Percentiles rank a stretch among this genome's conserved stretches.
Evolutionary conservation across 1,140 invertebrate species (phyloP).

Genomic region (Solen grandis): DNA sequence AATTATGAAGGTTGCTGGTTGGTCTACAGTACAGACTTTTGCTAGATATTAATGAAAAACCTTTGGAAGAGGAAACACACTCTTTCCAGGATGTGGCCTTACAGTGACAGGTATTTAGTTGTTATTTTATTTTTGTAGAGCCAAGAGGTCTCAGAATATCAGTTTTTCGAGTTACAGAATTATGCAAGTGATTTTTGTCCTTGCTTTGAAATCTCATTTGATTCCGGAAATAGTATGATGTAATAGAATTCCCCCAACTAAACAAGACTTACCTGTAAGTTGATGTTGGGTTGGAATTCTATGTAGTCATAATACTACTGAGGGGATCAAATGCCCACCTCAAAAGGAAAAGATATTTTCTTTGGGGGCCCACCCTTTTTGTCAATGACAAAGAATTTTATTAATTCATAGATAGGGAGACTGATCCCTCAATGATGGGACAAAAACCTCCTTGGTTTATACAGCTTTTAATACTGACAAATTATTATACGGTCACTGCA

Average conservation of each 20-base stretch:
- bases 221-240: too few species aligned
- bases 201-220: slow-evolving; percentile 26
- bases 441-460: too few species aligned
- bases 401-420: too few species aligned
- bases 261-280: slow-evolving; percentile 34
- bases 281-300: too few species aligned
- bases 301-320: too few species aligned
- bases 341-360: too few species aligned
- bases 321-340: slow-evolving; percentile 25
- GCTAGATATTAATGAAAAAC: slow-evolving; percentile 26
- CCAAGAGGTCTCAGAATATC: too few species aligned
- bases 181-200: neutral
- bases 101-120: neutral
- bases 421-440: too few species aligned
- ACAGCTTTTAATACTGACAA: too few species aligned
- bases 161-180: neutral
- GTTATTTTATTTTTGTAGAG: neutral
- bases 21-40: slow-evolving; percentile 11
- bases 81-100: neutral
- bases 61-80: neutral
- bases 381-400: too few species aligned
- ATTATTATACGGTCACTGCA: too few species aligned
- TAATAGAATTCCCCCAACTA: slow-evolving; percentile 34
- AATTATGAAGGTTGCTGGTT: slow-evolving; percentile 24
- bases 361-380: too few species aligned